Base-by-base conservation (phyloP, 2,797 vertebrate species). In the Gastrophryne carolinensis region DNA sequence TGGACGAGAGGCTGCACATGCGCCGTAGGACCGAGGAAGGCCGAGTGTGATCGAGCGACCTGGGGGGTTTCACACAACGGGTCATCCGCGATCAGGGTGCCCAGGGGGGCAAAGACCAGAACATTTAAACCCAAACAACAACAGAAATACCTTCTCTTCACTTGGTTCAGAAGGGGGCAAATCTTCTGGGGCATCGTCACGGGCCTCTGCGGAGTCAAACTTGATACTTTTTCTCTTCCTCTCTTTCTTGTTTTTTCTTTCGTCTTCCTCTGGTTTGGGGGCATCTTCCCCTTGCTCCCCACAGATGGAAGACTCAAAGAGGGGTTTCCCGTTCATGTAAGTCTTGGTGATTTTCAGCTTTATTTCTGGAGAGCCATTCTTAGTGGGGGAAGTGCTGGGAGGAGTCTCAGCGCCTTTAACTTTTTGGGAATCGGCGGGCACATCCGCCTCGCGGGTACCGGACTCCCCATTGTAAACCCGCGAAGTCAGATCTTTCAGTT, bases 401-500 rank as follows among this genome's bases (percentile, higher is more conserved):
- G 94, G 92, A 8, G 92, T 92, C 73, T 92, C 95, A 0, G 88
- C 87, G 9, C 93, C 93, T 83, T 94, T 94, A 5, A 89, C 87
- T 78, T 92, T 89, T 32, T 91, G 91, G 5, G 92, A 84, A 63
- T 97, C 95, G 26, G 92, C 91, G 21, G 84, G 88, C 74, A 95
- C 86, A 80, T 90, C 94, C 26, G 94, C 87, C 66, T 91, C 90
- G 4, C 87, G 90, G 58, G 89, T 84, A 11, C 95, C 95, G 0
- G 96, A 95, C 66, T 99, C 97, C 0, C 96, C 95, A 0, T 98
- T 99, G 37, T 98, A 94, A 60, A 99, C 91, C 1, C 91, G 91
- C 34, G 95, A 96, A 17, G 97, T 96, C 8, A 99, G 89, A 82
- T 98, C 96, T 86, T 96, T 97, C 66, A 99, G 87, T 82, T 92